These are phyloP conservation scores for Chirona hameri DNA, from an alignment of 2,888 invertebrate genomes.

Conservation along the genomic window DNA sequence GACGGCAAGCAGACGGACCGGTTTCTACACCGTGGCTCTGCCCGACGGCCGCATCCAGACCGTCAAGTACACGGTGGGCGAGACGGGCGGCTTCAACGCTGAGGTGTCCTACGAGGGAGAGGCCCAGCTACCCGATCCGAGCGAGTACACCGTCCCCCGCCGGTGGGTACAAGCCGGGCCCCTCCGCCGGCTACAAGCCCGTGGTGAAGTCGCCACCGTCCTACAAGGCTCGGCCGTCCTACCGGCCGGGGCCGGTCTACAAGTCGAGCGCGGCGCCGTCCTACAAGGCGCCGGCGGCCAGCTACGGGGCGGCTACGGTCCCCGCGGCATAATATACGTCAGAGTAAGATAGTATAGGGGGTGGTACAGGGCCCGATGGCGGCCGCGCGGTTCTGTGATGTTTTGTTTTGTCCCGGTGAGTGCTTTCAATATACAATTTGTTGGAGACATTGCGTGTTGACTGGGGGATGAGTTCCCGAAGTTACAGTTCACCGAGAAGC, in stretches of 20 bases:
- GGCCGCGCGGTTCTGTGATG: too few relatives aligned
- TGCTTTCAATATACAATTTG: too few relatives aligned
- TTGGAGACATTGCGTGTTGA: too few relatives aligned
- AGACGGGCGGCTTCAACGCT: conserved; percentile 86
- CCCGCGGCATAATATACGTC: too few relatives aligned
- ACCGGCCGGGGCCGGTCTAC: conserved; percentile 4
- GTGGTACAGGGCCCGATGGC: too few relatives aligned
- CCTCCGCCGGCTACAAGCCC: conserved; percentile 22
- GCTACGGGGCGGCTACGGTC: too few relatives aligned
- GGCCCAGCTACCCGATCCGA: conserved; percentile 54
- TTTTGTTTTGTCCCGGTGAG: too few relatives aligned
- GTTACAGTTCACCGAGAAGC: too few relatives aligned
- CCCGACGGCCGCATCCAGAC: conserved; percentile 78
- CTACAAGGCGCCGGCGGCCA: too few relatives aligned
- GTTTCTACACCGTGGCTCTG: conserved; percentile 61
- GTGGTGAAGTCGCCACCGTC: background rate
- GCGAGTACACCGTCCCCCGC: background rate
- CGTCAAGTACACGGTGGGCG: conserved; percentile 80
- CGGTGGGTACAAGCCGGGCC: background rate
- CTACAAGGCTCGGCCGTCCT: conserved; percentile 2
- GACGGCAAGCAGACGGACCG: conserved; percentile 61
- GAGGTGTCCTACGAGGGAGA: conserved; percentile 74
- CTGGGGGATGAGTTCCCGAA: too few relatives aligned
- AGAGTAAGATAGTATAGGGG: too few relatives aligned
- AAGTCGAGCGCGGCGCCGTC: background rate